Evolutionary conservation across 1,140 invertebrate genomes (phyloP), one percentile per base, ranked within the genome.

Genomic region (Zophobas morio): DNA sequence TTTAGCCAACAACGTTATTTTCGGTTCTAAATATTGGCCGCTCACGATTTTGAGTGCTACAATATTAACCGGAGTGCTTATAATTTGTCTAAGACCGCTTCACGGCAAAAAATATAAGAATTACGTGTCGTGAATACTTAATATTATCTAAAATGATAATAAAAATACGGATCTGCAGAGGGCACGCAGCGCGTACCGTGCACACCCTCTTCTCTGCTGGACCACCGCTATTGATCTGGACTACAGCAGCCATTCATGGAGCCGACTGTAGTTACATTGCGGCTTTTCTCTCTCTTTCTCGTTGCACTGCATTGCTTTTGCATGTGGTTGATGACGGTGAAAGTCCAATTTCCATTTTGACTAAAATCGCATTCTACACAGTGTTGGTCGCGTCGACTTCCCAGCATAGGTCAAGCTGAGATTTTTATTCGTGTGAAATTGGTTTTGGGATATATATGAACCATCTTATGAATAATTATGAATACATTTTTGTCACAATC

Each of bases 211-310:
- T 49, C 40, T 39, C 66, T 72, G 66, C 77, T 78, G 78, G 70
- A 72, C 74, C 70, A 47, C 74, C 46, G 72, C 78, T 79, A 79
- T 79, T 79, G 78, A 79, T 79, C 78, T 79, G 74, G 74, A 79
- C 78, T 79, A 60, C 76, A 60, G 57, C 78, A 79, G 78, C 78
- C 78, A 79, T 79, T 79, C 78, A 79, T 79, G 78, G 70, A 79
- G 72, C 63, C 71, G 74, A 70, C 72, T 73, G 77, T 79, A 79
- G 78, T 79, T 79, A 76, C 66, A 79, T 76, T 74, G 78, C 74
- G 74, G 78, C 74, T 70, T 76, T 76, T 63, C 74, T 70, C 47
- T 76, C 78, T 76, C 74, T 76, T 66, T 76, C 40, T 56, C 39
- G 60, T 66, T 53, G 49, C 71, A 66, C 51, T 40, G 53, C 70